Percentiles rank a stretch among this genome's conserved stretches.
Evolutionary conservation across 2,113 vertebrate genomes (phyloP).

Genomic region (Clarias magur): DNA sequence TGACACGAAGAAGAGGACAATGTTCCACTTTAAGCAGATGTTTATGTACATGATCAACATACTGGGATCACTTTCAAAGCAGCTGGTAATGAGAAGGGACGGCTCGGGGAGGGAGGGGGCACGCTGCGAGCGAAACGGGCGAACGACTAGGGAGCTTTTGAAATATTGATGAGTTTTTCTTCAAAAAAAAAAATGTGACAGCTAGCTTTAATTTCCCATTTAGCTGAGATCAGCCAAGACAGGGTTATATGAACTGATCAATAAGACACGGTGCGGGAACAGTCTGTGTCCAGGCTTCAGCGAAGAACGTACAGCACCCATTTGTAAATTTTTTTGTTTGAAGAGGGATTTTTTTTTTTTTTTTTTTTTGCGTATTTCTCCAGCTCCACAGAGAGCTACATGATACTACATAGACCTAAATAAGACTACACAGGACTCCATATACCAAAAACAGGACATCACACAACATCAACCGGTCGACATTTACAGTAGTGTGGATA

Average conservation of each 20-base stretch:
- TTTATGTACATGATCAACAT: slow-evolving; percentile 58
- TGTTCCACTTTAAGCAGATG: slow-evolving; percentile 53
- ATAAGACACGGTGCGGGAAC: slow-evolving; percentile 44
- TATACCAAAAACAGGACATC: no score
- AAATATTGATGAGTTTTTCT: slow-evolving; percentile 71
- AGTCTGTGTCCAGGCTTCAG: neutral
- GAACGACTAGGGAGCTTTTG: slow-evolving; percentile 55
- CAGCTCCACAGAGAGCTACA: no score
- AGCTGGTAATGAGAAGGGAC: slow-evolving; percentile 56
- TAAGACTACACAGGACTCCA: no score
- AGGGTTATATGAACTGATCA: slow-evolving; percentile 62
- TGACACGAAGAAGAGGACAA: slow-evolving; percentile 22
- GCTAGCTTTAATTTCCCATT: slow-evolving; percentile 73
- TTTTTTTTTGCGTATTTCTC: neutral
- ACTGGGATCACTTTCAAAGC: slow-evolving; percentile 61
- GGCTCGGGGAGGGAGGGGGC: slow-evolving; percentile 27
- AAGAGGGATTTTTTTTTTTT: neutral
- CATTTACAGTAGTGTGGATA: no score
- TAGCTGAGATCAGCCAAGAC: slow-evolving; percentile 64
- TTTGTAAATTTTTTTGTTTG: slow-evolving; percentile 5
- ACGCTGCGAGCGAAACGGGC: slow-evolving; percentile 41
- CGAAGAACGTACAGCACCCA: neutral
- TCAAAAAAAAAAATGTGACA: slow-evolving; percentile 70
- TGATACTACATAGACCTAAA: no score
- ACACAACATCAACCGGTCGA: no score